Base-by-base conservation (phyloP, 2,888 invertebrate genomes). In the Linnaemya tessellans region DNA sequence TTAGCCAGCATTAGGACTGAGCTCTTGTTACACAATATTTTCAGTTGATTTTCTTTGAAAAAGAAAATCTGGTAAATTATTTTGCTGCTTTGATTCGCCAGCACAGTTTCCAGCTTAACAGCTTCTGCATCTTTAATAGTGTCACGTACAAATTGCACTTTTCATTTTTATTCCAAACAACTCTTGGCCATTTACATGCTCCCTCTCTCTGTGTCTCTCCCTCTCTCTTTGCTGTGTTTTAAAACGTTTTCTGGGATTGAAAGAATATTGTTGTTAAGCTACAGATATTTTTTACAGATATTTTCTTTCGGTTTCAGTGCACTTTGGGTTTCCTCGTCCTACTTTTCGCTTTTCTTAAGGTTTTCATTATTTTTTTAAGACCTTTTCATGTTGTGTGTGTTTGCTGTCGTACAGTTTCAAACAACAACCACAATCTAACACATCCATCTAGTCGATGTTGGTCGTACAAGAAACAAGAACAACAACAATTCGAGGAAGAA, bases 121-220 rank as follows among this genome's bases (percentile, higher is more conserved):
- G 65, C 41, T 30, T 51, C 20, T 30, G 18, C 51, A 67, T 65
- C 70, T 77, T 65, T 81, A 85, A 85, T 74, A 70, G 81, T 85
- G 79, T 85, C 84, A 85, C 84, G 84, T 85, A 81, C 67, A 84
- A 84, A 84, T 54, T 84, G 77, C 78, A 80, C 38, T 78, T 84
- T 84, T 73, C 51, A 77, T 84, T 78, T 73, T 80, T 22, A 41
- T 43, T 70, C 30, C 30, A 38, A 30, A 22, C 30, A 41, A 62
- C 58, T 67, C 3, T n/a, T 10, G 8, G 58, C 56, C 25, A 60
- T 30, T 20, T 58, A 56, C 18, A 22, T 46, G 62, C 41, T 30
- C 20, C 22, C 38, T 68, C 41, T 30, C 20, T 38, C 18, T 30
- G 2, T 30, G 30, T 30, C 3, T 30, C 30, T 30, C 30, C 30